Evolutionary conservation across 2,797 vertebrate genomes (phyloP), one percentile per base, ranked within the genome.

Genomic region (Myotis findleyi): DNA sequence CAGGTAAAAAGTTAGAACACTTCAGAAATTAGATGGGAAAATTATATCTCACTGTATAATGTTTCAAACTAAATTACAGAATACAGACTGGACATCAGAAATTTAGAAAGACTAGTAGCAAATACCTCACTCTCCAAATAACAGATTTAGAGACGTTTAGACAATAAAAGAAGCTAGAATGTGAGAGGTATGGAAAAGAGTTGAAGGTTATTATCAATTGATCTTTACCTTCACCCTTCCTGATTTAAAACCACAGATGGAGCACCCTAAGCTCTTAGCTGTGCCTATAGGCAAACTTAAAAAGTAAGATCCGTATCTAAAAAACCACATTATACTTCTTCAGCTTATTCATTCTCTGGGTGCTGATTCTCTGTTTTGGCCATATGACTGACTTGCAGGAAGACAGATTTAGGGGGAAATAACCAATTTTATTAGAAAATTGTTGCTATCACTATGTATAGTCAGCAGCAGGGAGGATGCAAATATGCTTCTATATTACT

Each of bases 1-100:
- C 96, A 95, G 64, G 44, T 82, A 92, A 97, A 97, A 94, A 53
- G 59, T 93, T 95, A 94, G 68, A 97, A 96, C 91, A 94, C 49
- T 73, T 92, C 68, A 88, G 89, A 88, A 93, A 93, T 71, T 3
- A 96, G 97, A 69, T 77, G 69, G 47, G 88, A 62, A 89, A 97
- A 64, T 23, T 95, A n/a, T n/a, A 76, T 89, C 49, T 91, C 44
- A 88, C 0, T 49, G 30, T n/a, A 87, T 27, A 83, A 41, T 98
- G 94, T 83, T 94, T 93, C 44, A 95, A 95, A 96, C 4, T 88
- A 97, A 93, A 1, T 84, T 93, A 93, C 30, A 96, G 64, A 96
- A 91, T 84, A 2, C 0, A 97, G 41, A 20, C 41, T 86, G 47
- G 69, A 83, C 44, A 86, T 7, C 21, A 92, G 55, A 92, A 92